Conservation (phyloP, 2,888 invertebrate species). For the Pristionchus mayeri region DNA sequence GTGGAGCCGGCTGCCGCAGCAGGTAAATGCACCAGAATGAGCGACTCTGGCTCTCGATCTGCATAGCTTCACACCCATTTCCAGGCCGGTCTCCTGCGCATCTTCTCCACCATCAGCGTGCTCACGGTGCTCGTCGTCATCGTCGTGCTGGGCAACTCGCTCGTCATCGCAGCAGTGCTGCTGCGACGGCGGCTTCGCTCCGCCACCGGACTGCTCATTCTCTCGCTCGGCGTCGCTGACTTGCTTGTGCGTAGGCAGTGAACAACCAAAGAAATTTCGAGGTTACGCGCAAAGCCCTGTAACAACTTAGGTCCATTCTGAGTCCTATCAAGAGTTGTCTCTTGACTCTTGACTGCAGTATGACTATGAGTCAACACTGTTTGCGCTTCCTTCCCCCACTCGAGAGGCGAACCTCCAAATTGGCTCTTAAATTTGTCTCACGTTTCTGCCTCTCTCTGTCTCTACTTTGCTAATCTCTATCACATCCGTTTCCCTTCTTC, state of each 20-base stretch:
- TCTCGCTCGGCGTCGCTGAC: constrained; percentile 95
- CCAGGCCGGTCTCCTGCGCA: constrained; percentile 73
- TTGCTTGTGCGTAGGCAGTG: constrained; percentile 81
- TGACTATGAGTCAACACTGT: neutral
- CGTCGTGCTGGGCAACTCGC: constrained; percentile 75
- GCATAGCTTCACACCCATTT: too few species aligned
- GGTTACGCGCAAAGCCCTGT: too few species aligned
- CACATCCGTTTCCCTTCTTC: neutral
- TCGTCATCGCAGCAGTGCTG: constrained; percentile 76
- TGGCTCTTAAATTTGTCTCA: constrained; percentile 27
- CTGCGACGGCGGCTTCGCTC: constrained; percentile 83
- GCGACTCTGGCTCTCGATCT: neutral
- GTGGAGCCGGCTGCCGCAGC: constrained; percentile 73
- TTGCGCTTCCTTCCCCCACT: neutral
- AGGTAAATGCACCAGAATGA: too few species aligned
- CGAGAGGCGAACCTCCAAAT: neutral
- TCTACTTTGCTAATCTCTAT: constrained; percentile 35
- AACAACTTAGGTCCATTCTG: too few species aligned
- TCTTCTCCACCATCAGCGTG: constrained; percentile 75
- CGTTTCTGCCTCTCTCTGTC: neutral
- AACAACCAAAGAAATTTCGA: too few species aligned
- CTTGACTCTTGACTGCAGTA: too few species aligned
- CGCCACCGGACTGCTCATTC: constrained; percentile 96
- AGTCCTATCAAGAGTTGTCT: too few species aligned
- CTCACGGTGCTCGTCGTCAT: constrained; percentile 75